Base-by-base conservation (phyloP, 2,797 vertebrate species). In the Morelia viridis region DNA sequence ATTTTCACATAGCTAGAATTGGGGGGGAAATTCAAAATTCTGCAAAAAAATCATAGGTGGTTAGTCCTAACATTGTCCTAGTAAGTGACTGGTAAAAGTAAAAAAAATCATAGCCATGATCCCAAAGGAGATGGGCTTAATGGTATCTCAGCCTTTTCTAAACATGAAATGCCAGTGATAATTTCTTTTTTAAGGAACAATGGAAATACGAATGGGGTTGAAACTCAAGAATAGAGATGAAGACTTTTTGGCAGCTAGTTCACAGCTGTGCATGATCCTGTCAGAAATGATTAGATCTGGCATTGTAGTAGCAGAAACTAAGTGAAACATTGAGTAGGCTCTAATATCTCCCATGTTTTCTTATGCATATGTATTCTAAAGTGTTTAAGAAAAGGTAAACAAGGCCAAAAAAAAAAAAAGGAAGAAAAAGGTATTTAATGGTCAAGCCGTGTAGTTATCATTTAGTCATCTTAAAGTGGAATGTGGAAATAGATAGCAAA, bases 191-290 rank as follows among this genome's bases (percentile, higher is more conserved):
- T 88, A 91, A 91, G 85, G 35, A 88, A 50, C 90, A 86, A 41
- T 91, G 89, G 92, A 90, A 93, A 93, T 85, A 76, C 89, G 61
- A 88, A 91, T 19, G 46, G 15, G 26, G 56, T 85, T 88, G 91
- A 93, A 92, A 93, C 24, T 28, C 89, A 89, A 24, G 46, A 93
- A 86, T 56, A 68, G 90, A 93, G 65, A 80, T 85, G 11, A 94
- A 87, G 91, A 87, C n/a, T 53, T 94, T 6, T 65, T 64, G 94
- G 90, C 91, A 92, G 80, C 88, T 88, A 88, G n/a, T 88, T 95
- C 92, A 92, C 91, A 65, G 64, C 91, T 85, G 12, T 31, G 85
- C 85, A 93, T 90, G 76, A 86, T 56, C 0, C 83, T 89, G 61
- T 50, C 89, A 93, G 26, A 92, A 93, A 91, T 71, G n/a, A 87